Percentiles rank a stretch among this genome's conserved stretches.
These are phyloP conservation scores for Emmelina monodactyla DNA, from an alignment of 2,888 invertebrate species.

Conservation along the genomic window DNA sequence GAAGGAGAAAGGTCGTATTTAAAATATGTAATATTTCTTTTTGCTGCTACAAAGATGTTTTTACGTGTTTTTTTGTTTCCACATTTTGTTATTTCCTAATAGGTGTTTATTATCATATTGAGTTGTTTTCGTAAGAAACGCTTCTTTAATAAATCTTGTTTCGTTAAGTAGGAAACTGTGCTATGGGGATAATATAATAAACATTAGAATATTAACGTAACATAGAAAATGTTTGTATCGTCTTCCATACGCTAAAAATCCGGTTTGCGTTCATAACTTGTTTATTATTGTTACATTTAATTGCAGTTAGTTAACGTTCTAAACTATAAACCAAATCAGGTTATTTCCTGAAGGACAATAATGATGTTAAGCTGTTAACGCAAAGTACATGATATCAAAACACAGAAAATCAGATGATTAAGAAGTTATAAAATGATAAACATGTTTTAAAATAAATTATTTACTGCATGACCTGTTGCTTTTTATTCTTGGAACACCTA, in stretches of 20 bases:
- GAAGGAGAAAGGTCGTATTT: no score
- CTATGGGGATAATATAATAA: not conserved
- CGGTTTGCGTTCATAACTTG: constrained; percentile 29
- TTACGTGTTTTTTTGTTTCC: not conserved
- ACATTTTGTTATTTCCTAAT: no score
- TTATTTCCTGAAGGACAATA: constrained; percentile 62
- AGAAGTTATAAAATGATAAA: constrained; percentile 44
- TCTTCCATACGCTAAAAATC: constrained; percentile 56
- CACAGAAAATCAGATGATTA: constrained; percentile 32
- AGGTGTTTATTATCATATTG: no score
- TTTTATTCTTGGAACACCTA: no score
- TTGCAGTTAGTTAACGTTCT: constrained; percentile 18
- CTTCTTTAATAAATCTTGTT: no score
- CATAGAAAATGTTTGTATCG: constrained; percentile 44
- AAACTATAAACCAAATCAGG: constrained; percentile 35
- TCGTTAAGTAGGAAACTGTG: no score
- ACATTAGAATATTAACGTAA: constrained; percentile 21
- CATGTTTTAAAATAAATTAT: constrained; percentile 58
- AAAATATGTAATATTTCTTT: no score
- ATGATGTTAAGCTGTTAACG: constrained; percentile 53
- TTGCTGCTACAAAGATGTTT: no score
- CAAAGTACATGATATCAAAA: constrained; percentile 51
- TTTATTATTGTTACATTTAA: not conserved
- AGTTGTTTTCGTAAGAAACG: no score
- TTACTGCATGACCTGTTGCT: constrained; percentile 43